Evolutionary conservation across 1,140 invertebrate genomes (phyloP).

Genomic region (Formica selysi): DNA sequence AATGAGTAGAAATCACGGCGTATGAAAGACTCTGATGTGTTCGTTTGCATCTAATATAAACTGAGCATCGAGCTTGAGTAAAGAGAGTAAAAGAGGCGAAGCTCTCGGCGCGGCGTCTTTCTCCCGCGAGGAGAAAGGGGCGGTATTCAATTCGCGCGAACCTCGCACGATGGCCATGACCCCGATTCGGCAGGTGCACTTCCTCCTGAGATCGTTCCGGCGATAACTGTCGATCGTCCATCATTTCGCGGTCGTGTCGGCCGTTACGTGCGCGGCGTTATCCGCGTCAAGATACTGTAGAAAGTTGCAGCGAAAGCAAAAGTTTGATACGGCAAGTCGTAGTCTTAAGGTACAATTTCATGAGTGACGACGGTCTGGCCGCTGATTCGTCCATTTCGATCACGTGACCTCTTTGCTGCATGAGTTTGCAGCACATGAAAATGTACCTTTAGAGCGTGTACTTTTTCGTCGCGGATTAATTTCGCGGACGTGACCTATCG

Average conservation of each 20-base stretch:
- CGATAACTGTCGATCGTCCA: conserved; percentile 71
- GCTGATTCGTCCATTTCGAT: no score
- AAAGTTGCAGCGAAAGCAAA: conserved; percentile 72
- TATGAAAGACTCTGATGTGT: background rate
- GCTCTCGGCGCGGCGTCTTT: background rate
- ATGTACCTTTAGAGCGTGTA: background rate
- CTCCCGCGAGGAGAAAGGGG: conserved; percentile 59
- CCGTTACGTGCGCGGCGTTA: conserved; percentile 46
- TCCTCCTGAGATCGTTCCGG: conserved; percentile 67
- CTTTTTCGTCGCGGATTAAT: conserved; percentile 44
- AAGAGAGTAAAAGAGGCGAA: background rate
- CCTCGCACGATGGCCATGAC: conserved; percentile 56
- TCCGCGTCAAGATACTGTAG: conserved; percentile 57
- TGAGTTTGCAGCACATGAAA: no score
- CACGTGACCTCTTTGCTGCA: no score
- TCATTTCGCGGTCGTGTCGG: conserved; percentile 60
- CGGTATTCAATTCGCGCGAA: conserved; percentile 58
- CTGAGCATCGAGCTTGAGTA: background rate
- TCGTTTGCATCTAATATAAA: conserved; percentile 1
- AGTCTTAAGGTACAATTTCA: background rate
- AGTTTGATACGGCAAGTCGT: conserved; percentile 58
- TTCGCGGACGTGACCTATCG: conserved; percentile 36
- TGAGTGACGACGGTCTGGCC: no score
- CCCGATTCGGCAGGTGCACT: conserved; percentile 72
- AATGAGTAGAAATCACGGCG: conserved; percentile 54